Conservation (phyloP, 1,140 invertebrate genomes). For the Zophobas morio region DNA sequence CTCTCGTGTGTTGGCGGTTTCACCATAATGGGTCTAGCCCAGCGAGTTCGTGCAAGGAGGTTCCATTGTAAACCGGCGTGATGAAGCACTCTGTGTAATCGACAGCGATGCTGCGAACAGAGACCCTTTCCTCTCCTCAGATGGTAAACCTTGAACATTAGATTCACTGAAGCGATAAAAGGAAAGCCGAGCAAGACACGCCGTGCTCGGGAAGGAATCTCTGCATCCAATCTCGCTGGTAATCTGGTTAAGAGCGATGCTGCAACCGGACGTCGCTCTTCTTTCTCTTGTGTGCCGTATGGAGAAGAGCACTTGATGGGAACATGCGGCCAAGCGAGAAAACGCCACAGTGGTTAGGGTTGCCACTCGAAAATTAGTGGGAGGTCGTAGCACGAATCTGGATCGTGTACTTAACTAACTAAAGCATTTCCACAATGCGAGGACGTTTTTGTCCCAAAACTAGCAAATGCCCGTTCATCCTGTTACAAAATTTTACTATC, state of each 20-base stretch:
- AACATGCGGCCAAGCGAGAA: conserved; percentile 36
- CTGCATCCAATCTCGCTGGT: conserved; percentile 35
- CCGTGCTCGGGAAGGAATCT: conserved; percentile 33
- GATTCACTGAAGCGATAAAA: conserved; percentile 40
- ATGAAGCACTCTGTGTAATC: conserved; percentile 41
- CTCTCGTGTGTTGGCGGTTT: conserved; percentile 29
- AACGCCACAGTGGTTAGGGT: conserved; percentile 14
- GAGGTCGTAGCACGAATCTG: too few species aligned
- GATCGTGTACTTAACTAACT: too few species aligned
- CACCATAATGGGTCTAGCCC: conserved; percentile 34
- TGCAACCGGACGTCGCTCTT: conserved; percentile 34
- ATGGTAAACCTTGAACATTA: conserved; percentile 41
- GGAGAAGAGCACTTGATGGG: conserved; percentile 24
- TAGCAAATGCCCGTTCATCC: too few species aligned
- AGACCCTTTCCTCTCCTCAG: conserved; percentile 37
- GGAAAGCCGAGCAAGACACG: conserved; percentile 35
- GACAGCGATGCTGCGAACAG: conserved; percentile 40
- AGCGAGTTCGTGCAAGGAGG: conserved; percentile 27
- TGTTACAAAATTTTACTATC: too few species aligned
- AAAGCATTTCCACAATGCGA: too few species aligned
- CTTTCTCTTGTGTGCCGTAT: conserved; percentile 30
- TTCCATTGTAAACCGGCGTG: conserved; percentile 30
- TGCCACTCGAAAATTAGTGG: not conserved
- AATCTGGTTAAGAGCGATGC: conserved; percentile 38
- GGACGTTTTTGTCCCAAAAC: too few species aligned